phyloP scores from a whole-genome alignment of 2,888 invertebrate species.

The Ectemnius cavifrons region DNA sequence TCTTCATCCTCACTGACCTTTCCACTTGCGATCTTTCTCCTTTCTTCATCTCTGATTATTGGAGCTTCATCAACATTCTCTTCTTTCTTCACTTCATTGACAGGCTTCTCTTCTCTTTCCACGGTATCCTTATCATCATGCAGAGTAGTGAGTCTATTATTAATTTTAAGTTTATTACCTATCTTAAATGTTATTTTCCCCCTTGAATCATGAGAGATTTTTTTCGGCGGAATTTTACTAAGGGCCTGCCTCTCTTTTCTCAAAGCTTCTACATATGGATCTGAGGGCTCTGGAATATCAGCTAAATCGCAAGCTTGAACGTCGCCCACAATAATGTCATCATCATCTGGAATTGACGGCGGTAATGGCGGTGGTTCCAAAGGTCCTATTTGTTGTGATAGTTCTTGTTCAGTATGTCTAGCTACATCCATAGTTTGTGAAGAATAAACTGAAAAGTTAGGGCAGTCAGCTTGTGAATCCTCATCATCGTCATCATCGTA shows the following conservation, averaged over 20 bases:
- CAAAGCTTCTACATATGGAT: conserved; percentile 73
- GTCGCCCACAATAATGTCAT: conserved; percentile 71
- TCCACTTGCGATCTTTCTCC: conserved; percentile 33
- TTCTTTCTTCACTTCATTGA: conserved; percentile 33
- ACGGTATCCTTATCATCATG: conserved; percentile 64
- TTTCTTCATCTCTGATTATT: conserved; percentile 42
- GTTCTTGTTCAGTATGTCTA: conserved; percentile 79
- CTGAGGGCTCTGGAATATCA: conserved; percentile 72
- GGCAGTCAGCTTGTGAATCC: conserved; percentile 85
- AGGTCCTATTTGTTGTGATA: conserved; percentile 74
- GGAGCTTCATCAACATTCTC: conserved; percentile 34
- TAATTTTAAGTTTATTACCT: conserved; percentile 70
- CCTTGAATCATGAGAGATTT: conserved; percentile 70
- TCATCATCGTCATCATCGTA: conserved; percentile 77
- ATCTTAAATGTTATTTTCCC: conserved; percentile 76
- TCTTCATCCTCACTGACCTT: conserved; percentile 32
- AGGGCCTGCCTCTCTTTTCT: conserved; percentile 72
- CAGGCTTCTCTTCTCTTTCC: conserved; percentile 52
- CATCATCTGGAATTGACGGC: conserved; percentile 68
- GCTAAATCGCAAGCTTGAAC: conserved; percentile 71
- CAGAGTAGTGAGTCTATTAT: conserved; percentile 70
- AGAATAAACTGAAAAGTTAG: conserved; percentile 92
- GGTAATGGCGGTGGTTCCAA: conserved; percentile 70
- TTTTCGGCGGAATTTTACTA: conserved; percentile 72
- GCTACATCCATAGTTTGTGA: conserved; percentile 88